phyloP scores from a whole-genome alignment of 2,113 vertebrate genomes.

The Strigops habroptila region DNA sequence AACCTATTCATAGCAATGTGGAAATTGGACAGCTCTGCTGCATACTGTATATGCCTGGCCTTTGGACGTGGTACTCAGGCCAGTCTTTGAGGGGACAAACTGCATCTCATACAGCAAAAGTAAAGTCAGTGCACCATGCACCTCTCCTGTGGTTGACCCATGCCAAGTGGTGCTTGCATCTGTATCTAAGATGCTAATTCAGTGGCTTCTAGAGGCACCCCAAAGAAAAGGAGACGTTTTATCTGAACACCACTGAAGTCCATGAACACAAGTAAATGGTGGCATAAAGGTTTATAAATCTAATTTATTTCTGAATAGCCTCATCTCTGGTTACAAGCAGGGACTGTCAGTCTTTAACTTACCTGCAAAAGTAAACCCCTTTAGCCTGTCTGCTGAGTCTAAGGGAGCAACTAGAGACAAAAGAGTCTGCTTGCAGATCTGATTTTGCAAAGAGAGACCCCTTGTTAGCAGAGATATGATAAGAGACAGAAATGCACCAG shows the following conservation, averaged over 20 bases:
- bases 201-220: not conserved
- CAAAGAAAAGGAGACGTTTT: not conserved
- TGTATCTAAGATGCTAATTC: not conserved
- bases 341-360: not conserved
- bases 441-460: not conserved
- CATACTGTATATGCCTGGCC: too few species aligned
- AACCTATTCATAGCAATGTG: not conserved
- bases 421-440: not conserved
- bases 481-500: not conserved
- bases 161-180: not conserved
- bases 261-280: not conserved
- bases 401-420: not conserved
- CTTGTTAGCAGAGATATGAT: not conserved
- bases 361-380: not conserved
- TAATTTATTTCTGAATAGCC: not conserved
- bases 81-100: not conserved
- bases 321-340: not conserved
- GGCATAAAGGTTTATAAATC: not conserved
- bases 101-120: not conserved
- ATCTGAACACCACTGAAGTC: not conserved
- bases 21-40: not conserved
- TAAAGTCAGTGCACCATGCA: not conserved
- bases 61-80: not conserved
- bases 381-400: not conserved
- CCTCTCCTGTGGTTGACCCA: not conserved